These are phyloP conservation scores for Lumbricus terrestris DNA, from an alignment of 2,888 invertebrate genomes.

Conservation along the genomic window DNA sequence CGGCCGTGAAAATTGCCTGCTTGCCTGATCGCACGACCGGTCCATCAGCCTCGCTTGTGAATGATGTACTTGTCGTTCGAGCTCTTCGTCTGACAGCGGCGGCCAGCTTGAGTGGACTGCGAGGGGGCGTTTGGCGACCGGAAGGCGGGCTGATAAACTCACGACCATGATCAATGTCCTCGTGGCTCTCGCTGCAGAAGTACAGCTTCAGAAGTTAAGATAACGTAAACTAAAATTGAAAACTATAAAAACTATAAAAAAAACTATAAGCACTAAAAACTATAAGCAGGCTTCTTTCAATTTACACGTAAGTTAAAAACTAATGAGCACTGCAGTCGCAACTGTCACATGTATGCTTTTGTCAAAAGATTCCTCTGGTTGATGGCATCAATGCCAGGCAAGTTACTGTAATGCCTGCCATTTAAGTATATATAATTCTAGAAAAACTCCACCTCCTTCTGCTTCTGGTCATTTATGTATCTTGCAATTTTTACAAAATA, in stretches of 20 bases:
- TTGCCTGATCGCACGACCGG: constrained; percentile 63
- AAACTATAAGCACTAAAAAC: background rate
- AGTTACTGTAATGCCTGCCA: too few relatives aligned
- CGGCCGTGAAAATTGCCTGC: constrained; percentile 91
- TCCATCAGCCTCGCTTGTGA: constrained; percentile 36
- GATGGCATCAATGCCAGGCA: too few relatives aligned
- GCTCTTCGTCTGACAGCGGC: constrained; percentile 4
- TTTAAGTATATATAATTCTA: background rate
- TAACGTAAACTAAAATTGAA: background rate
- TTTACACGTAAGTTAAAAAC: background rate
- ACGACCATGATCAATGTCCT: background rate
- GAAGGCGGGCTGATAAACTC: background rate
- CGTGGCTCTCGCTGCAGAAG: background rate
- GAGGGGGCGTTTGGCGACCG: constrained; percentile 22
- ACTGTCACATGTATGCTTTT: too few relatives aligned
- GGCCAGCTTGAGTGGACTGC: constrained; percentile 27
- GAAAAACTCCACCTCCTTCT: too few relatives aligned
- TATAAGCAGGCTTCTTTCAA: background rate
- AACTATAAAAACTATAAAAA: background rate
- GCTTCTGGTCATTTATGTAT: too few relatives aligned
- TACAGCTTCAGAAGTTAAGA: background rate
- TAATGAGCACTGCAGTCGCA: too few relatives aligned
- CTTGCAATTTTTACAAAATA: too few relatives aligned
- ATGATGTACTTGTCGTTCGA: constrained; percentile 38
- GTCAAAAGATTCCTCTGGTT: too few relatives aligned